A percentile compares a stretch with the other conserved stretches of the same genome.
Conservation (phyloP, 1,140 invertebrate species). For the Drosophila persimilis region DNA sequence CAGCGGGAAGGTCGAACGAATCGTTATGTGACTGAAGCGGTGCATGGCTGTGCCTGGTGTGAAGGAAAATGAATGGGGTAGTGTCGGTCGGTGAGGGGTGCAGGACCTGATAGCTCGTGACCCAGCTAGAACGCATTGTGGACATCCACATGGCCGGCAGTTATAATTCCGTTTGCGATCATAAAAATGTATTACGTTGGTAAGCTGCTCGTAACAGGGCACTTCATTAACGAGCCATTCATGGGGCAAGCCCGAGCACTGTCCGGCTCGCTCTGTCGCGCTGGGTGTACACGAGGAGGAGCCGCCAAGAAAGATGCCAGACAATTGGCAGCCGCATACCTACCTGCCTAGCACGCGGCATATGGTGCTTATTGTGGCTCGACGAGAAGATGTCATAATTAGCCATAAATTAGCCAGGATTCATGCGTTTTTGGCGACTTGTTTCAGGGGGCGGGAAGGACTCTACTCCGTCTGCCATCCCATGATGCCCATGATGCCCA, state of each 20-base stretch:
- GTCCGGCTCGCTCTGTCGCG: slow-evolving; percentile 37
- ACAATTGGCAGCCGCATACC: slow-evolving; percentile 20
- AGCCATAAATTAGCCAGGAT: slow-evolving; percentile 63
- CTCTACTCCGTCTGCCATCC: slow-evolving; percentile 20
- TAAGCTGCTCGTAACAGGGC: slow-evolving; percentile 63
- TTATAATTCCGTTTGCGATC: slow-evolving; percentile 67
- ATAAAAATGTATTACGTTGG: slow-evolving; percentile 68
- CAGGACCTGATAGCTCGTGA: slow-evolving; percentile 15
- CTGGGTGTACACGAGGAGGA: slow-evolving; percentile 4
- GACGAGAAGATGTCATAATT: slow-evolving; percentile 41
- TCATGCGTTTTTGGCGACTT: slow-evolving; percentile 66
- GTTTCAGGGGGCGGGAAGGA: slow-evolving; percentile 13
- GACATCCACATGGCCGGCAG: slow-evolving; percentile 36
- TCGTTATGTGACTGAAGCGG: slow-evolving; percentile 7
- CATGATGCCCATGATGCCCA: slow-evolving; percentile 46
- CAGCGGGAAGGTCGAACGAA: slow-evolving; percentile 16
- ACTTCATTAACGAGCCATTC: slow-evolving; percentile 66
- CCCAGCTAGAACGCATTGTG: slow-evolving; percentile 16
- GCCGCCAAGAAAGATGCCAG: background rate
- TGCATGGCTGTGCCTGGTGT: background rate
- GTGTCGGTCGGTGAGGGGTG: background rate
- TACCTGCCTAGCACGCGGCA: slow-evolving; percentile 43
- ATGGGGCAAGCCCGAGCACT: slow-evolving; percentile 21
- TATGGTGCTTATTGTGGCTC: slow-evolving; percentile 37
- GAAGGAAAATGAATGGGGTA: background rate